These are phyloP conservation scores for Leucophora obtusa DNA, from an alignment of 2,888 invertebrate species.

Conservation along the genomic window DNA sequence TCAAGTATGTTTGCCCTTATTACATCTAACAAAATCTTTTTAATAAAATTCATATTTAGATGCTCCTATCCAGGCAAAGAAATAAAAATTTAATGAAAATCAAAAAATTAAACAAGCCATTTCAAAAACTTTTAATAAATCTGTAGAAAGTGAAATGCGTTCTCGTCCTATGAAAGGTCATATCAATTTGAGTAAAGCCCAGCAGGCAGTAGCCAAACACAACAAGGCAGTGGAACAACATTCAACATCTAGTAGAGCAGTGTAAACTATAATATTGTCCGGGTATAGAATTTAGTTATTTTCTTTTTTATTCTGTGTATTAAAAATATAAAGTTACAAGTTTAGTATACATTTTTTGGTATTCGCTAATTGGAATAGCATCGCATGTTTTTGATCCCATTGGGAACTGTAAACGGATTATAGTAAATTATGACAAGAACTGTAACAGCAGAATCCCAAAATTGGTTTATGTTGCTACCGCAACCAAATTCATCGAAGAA, in stretches of 20 bases:
- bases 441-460: too few relatives aligned
- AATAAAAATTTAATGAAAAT: conserved; percentile 81
- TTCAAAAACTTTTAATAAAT: conserved; percentile 82
- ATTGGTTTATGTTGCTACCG: too few relatives aligned
- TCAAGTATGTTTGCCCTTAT: conserved; percentile 79
- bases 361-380: neutral
- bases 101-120: conserved; percentile 82
- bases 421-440: too few relatives aligned
- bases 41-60: conserved; percentile 75
- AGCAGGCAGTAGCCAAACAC: conserved; percentile 80
- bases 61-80: conserved; percentile 83
- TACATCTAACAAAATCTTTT: neutral
- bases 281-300: neutral
- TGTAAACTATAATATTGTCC: neutral
- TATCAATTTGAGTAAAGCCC: conserved; percentile 80
- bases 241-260: conserved; percentile 58
- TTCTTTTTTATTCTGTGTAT: neutral
- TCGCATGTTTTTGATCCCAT: too few relatives aligned
- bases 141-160: conserved; percentile 82
- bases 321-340: neutral
- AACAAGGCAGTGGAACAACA: conserved; percentile 69
- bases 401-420: too few relatives aligned
- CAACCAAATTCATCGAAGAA: too few relatives aligned
- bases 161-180: conserved; percentile 79
- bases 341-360: neutral